Evolutionary conservation across 2,888 invertebrate species (phyloP).

Genomic region (Nebria brevicollis): DNA sequence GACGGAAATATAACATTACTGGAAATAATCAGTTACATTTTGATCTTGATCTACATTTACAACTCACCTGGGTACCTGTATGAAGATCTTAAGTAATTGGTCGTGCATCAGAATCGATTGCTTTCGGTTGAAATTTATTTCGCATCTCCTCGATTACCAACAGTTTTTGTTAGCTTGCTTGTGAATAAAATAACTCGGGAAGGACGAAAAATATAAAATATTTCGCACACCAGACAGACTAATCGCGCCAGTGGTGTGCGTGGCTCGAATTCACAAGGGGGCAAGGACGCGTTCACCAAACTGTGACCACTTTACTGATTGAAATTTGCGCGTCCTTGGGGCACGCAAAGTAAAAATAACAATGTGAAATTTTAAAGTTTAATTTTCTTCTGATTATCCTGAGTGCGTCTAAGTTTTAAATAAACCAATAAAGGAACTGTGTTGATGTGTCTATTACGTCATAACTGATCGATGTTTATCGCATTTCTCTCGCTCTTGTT

Average conservation of each 20-base stretch:
- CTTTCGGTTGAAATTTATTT: too few species aligned
- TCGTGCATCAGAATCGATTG: too few species aligned
- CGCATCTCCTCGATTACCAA: too few species aligned
- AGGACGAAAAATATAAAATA: background rate
- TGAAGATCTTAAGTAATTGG: too few species aligned
- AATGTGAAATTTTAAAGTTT: conserved; percentile 2
- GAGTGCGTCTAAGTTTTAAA: background rate
- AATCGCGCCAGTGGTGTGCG: conserved; percentile 8
- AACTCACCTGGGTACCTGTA: too few species aligned
- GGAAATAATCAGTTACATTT: too few species aligned
- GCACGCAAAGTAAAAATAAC: background rate
- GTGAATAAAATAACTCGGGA: background rate
- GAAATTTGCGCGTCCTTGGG: conserved; percentile 3
- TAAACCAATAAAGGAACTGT: background rate
- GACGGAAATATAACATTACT: too few species aligned
- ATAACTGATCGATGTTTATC: background rate
- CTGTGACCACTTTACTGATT: conserved; percentile 11
- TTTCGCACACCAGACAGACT: background rate
- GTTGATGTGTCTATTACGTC: background rate
- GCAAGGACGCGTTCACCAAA: background rate
- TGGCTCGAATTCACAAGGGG: conserved; percentile 3
- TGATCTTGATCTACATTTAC: too few species aligned
- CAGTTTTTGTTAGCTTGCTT: background rate
- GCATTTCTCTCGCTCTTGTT: too few species aligned
- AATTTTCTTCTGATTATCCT: background rate